Conservation (phyloP, 1,140 invertebrate genomes). For the Radopholus similis region DNA sequence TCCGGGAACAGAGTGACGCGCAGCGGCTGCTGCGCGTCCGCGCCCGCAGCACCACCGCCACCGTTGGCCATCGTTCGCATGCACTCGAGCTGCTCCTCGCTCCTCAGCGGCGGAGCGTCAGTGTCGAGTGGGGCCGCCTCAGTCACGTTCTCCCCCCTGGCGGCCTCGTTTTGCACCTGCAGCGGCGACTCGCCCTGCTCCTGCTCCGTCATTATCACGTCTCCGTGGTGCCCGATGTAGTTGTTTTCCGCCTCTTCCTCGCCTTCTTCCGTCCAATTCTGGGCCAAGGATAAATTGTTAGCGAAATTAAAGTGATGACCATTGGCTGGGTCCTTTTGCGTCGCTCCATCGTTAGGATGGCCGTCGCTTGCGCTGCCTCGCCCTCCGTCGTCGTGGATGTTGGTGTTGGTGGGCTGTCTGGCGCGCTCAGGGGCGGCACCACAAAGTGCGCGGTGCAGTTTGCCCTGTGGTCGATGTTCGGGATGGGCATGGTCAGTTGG, state of each 20-base stretch:
- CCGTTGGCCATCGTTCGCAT: slow-evolving; percentile 6
- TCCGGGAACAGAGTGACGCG: slow-evolving; percentile 36
- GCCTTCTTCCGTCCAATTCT: not conserved
- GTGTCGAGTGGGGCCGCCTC: not conserved
- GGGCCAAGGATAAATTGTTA: not conserved
- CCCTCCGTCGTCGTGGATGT: not conserved
- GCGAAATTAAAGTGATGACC: not conserved
- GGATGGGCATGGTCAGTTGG: slow-evolving; percentile 14
- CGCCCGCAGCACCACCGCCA: not conserved
- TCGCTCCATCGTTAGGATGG: not conserved
- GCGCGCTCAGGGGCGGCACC: not conserved
- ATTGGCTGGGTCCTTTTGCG: not conserved
- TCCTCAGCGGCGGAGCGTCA: not conserved
- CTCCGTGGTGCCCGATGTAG: too few relatives aligned
- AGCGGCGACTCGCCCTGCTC: too few relatives aligned
- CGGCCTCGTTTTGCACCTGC: too few relatives aligned
- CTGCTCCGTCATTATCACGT: too few relatives aligned
- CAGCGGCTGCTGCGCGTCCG: too few relatives aligned
- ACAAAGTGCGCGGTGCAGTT: slow-evolving; percentile 21
- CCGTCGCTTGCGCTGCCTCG: not conserved
- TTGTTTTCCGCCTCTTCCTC: not conserved
- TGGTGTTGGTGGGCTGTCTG: not conserved
- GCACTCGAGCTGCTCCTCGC: not conserved
- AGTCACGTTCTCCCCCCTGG: too few relatives aligned
- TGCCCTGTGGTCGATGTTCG: slow-evolving; percentile 32